These are phyloP conservation scores for Aphelinus atriplicis DNA, from an alignment of 1,140 invertebrate genomes.

Conservation along the genomic window DNA sequence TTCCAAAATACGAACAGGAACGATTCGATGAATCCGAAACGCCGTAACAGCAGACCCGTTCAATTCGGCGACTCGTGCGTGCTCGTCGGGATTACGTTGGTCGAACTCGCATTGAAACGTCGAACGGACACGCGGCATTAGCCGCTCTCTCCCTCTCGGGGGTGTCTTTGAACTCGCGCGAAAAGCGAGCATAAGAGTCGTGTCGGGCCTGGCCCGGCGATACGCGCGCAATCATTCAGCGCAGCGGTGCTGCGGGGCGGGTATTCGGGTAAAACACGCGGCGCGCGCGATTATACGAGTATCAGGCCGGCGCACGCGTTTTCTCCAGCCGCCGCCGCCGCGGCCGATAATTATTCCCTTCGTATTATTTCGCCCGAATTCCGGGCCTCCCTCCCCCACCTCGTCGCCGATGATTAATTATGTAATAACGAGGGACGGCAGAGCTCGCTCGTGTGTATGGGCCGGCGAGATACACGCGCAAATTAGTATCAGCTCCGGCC, in stretches of 20 bases:
- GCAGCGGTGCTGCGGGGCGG: neutral
- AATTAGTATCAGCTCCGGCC: too few relatives aligned
- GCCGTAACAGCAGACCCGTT: too few relatives aligned
- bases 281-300: slow-evolving; percentile 52
- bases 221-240: too few relatives aligned
- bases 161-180: too few relatives aligned
- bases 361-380: neutral
- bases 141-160: too few relatives aligned
- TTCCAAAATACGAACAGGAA: too few relatives aligned
- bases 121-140: too few relatives aligned
- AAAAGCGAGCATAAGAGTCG: neutral
- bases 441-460: neutral
- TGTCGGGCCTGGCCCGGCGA: neutral
- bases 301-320: slow-evolving; percentile 33
- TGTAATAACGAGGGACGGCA: slow-evolving; percentile 20
- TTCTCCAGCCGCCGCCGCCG: neutral
- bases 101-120: too few relatives aligned
- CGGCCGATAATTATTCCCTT: slow-evolving; percentile 25
- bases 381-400: neutral
- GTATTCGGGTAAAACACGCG: slow-evolving; percentile 1
- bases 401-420: slow-evolving; percentile 30
- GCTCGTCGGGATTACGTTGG: too few relatives aligned
- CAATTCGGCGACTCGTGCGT: too few relatives aligned
- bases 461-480: neutral
- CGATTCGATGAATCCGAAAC: too few relatives aligned